Base-by-base conservation (phyloP, 1,140 invertebrate genomes). In the Pseudomyrmex gracilis region DNA sequence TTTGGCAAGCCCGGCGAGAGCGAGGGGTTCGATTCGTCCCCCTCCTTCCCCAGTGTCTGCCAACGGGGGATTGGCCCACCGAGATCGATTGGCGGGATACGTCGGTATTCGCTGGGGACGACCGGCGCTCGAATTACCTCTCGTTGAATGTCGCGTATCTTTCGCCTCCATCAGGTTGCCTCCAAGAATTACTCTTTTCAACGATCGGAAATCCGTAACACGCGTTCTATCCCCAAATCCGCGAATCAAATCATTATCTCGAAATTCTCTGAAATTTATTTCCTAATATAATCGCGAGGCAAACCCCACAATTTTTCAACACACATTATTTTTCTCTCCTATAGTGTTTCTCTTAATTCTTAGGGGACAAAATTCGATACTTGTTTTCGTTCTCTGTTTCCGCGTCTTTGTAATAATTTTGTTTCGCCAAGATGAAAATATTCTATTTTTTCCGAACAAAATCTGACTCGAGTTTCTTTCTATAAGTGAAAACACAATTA, bases 1-100 rank as follows among this genome's bases (percentile, higher is more conserved):
- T 94, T 94, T 93, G 90, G 73, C 92, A 74, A 89, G 83, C 68
- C 70, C 45, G 45, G 43, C 66, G 53, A 80, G 76, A 68, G 24
- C 60, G 60, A 78, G 82, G 87, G 80, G 55, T 82, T 80, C 89
- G 87, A 83, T 84, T 84, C 47, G 53, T 20, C 57, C 64, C 24
- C 57, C 64, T 55, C n/a, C 57, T 9, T 5, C 34, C 34, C 34
- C 34, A 7, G 34, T 20, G 49, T 61, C 55, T 64, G 13, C 13
- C 10, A 43, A 2, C 45, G 34, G 45, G 63, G 73, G 73, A 91
- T 88, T 89, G 87, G 86, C 71, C 86, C 87, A 78, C 60, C 77
- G 17, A 85, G 82, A 91, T 90, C 88, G 88, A 90, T 90, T 49
- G 87, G 77, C 84, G 73, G 34, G 51, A 83, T 67, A 78, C 82